Evolutionary conservation across 2,888 invertebrate species (phyloP).

Genomic region (Rhabditophanes sp.): DNA sequence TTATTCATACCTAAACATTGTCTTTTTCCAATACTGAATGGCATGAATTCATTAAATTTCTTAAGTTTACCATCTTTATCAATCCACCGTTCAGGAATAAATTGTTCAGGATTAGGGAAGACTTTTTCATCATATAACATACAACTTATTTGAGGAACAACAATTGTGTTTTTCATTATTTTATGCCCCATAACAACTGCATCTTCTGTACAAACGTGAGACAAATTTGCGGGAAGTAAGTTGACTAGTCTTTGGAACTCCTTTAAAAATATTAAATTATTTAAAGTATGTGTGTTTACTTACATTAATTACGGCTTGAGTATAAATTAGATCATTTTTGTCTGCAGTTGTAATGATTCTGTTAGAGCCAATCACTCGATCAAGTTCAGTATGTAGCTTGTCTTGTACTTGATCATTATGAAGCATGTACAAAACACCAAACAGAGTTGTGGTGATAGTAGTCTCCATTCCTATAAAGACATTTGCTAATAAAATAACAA

Average conservation of each 20-base stretch:
- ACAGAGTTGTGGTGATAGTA: constrained; percentile 18
- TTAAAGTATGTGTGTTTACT: no score
- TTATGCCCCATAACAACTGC: no score
- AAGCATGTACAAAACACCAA: constrained; percentile 10
- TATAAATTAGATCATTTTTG: constrained; percentile 12
- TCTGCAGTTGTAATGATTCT: constrained; percentile 17
- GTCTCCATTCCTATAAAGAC: constrained; percentile 24
- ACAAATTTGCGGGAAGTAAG: no score
- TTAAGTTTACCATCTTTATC: constrained; percentile 5
- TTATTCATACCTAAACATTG: constrained; percentile 5
- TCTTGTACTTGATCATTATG: constrained; percentile 10
- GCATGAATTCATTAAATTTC: constrained; percentile 5
- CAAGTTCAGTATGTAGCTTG: constrained; percentile 16
- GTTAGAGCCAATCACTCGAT: constrained; percentile 13
- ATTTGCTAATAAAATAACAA: no score
- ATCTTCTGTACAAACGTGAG: no score
- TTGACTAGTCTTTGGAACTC: no score
- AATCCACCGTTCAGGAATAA: constrained; percentile 7
- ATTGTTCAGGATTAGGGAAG: constrained; percentile 5
- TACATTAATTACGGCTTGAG: constrained; percentile 18
- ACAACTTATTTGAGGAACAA: no score
- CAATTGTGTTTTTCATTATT: no score
- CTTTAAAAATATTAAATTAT: no score
- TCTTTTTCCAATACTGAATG: constrained; percentile 5
- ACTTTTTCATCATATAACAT: no score